Conservation (phyloP, 35 echinoderm and acorn worm species). For the Eucidaris tribuloides region DNA sequence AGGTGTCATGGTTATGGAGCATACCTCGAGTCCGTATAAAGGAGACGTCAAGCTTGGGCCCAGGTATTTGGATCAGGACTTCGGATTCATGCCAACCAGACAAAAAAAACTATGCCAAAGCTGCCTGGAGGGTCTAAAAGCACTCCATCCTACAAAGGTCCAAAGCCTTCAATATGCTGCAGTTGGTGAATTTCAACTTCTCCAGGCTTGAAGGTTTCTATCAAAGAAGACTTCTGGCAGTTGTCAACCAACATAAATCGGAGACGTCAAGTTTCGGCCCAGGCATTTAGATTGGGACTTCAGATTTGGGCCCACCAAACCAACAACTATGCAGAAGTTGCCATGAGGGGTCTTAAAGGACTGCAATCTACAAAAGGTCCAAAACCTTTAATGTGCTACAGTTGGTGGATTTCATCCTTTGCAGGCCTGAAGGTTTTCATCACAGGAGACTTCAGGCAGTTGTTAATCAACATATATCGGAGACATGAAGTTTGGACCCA, state of each 20-base stretch:
- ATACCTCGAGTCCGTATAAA: constrained; percentile 1
- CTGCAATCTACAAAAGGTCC: too few relatives aligned
- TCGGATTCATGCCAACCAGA: neutral
- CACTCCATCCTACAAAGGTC: constrained; percentile 17
- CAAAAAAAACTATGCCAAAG: constrained; percentile 33
- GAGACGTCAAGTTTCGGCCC: too few relatives aligned
- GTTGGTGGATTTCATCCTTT: too few relatives aligned
- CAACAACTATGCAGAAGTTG: too few relatives aligned
- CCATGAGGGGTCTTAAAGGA: too few relatives aligned
- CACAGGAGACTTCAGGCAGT: too few relatives aligned
- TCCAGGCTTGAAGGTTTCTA: constrained; percentile 7
- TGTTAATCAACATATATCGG: too few relatives aligned
- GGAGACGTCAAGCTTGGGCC: constrained; percentile 20
- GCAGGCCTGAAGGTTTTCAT: too few relatives aligned
- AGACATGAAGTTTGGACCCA: constrained; percentile 13
- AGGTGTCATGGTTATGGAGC: constrained; percentile 3
- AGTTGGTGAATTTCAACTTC: constrained; percentile 5
- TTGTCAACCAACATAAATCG: constrained; percentile 20
- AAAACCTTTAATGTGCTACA: too few relatives aligned
- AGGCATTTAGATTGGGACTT: too few relatives aligned
- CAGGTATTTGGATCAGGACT: constrained; percentile 14
- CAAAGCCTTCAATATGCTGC: constrained; percentile 27
- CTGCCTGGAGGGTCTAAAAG: constrained; percentile 23
- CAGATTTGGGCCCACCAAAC: too few relatives aligned
- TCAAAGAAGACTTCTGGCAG: constrained; percentile 5